These are phyloP conservation scores for Spialia ferax DNA, from an alignment of 2,888 invertebrate species.

Conservation along the genomic window DNA sequence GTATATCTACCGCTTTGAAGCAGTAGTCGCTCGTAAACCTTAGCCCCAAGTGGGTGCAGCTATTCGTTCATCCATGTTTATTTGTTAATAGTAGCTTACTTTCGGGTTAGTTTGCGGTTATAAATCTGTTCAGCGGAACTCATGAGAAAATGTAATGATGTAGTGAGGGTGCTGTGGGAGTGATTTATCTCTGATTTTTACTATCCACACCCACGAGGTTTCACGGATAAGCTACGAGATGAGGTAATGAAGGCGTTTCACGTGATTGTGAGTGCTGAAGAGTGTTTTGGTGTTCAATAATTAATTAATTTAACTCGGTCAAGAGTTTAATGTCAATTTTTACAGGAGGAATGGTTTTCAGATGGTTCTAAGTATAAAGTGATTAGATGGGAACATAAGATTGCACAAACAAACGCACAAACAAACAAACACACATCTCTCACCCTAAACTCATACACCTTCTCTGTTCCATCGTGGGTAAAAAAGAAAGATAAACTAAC, in stretches of 20 bases:
- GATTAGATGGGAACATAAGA: too few relatives aligned
- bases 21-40: conserved; percentile 8
- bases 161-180: not conserved
- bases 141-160: not conserved
- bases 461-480: too few relatives aligned
- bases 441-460: too few relatives aligned
- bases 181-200: conserved; percentile 2
- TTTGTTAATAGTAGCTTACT: conserved; percentile 3
- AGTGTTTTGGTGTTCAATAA: not conserved
- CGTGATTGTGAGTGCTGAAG: not conserved
- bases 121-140: conserved; percentile 5
- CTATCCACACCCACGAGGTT: not conserved
- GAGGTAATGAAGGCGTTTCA: not conserved
- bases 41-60: conserved; percentile 1
- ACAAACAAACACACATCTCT: too few relatives aligned
- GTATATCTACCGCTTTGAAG: not conserved
- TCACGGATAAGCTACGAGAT: not conserved
- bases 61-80: conserved; percentile 9
- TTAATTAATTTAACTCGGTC: too few relatives aligned
- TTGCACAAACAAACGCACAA: too few relatives aligned
- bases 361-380: too few relatives aligned
- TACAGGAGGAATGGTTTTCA: too few relatives aligned
- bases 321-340: too few relatives aligned
- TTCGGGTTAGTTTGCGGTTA: not conserved
- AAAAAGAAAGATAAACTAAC: too few relatives aligned